phyloP scores from a whole-genome alignment of 2,797 vertebrate species.

The Lithobates pipiens region DNA sequence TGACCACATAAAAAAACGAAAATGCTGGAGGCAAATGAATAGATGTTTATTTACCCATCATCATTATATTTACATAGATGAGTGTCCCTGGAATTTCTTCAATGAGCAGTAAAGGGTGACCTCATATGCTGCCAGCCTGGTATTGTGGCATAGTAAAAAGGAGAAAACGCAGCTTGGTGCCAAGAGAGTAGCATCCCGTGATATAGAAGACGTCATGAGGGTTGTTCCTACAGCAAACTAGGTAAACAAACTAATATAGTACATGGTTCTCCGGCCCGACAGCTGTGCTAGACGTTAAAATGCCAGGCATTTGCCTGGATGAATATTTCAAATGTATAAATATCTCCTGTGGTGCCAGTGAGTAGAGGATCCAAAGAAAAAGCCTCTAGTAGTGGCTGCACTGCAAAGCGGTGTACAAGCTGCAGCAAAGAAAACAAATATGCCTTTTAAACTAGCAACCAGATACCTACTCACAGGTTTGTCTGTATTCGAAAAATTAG shows the following conservation, averaged over 20 bases:
- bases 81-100: conserved; percentile 37
- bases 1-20: conserved; percentile 27
- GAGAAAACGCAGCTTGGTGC: conserved; percentile 32
- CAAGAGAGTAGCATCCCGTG: conserved; percentile 44
- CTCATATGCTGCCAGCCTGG: conserved; percentile 31
- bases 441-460: too few relatives aligned
- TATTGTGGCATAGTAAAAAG: conserved; percentile 35
- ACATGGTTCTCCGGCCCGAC: conserved; percentile 67
- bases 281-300: conserved; percentile 71
- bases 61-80: conserved; percentile 34
- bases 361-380: conserved; percentile 9
- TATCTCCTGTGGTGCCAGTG: conserved; percentile 46
- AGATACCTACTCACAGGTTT: too few relatives aligned
- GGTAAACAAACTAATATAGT: conserved; percentile 77
- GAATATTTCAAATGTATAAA: conserved; percentile 52
- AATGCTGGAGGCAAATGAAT: background rate
- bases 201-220: conserved; percentile 70
- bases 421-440: too few relatives aligned
- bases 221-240: conserved; percentile 77
- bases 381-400: background rate
- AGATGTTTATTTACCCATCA: conserved; percentile 30
- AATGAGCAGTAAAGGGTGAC: background rate
- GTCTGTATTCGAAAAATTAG: too few relatives aligned
- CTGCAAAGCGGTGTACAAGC: background rate
- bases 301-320: conserved; percentile 69